Evolutionary conservation across 2,888 invertebrate genomes (phyloP).

Genomic region (Brachycybe producta): DNA sequence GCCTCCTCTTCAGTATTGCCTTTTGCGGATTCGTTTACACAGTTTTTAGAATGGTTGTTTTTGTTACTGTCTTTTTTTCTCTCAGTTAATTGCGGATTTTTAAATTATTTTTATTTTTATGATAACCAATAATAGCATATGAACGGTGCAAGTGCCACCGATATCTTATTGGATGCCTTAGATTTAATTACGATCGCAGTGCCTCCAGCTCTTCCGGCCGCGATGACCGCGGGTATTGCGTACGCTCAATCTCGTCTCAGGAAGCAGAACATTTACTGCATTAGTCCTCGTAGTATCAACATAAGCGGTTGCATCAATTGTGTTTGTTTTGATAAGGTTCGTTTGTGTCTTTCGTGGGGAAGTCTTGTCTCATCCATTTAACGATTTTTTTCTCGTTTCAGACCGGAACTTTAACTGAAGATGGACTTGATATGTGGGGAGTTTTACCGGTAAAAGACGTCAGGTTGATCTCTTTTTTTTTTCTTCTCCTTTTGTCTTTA

Average conservation of each 20-base stretch:
- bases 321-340: conserved; percentile 78
- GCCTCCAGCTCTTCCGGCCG: conserved; percentile 81
- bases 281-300: conserved; percentile 62
- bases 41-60: conserved; percentile 18
- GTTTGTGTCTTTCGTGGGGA: not conserved
- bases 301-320: conserved; percentile 65
- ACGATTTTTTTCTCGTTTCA: conserved; percentile 34
- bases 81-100: not conserved
- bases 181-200: conserved; percentile 88
- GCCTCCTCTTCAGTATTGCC: conserved; percentile 55
- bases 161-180: conserved; percentile 60
- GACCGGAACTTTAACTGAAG: conserved; percentile 83
- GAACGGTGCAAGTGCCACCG: conserved; percentile 30
- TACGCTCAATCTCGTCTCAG: conserved; percentile 60
- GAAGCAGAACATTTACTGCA: conserved; percentile 56
- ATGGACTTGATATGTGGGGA: conserved; percentile 74
- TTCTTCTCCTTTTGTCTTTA: too few relatives aligned
- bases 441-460: conserved; percentile 38
- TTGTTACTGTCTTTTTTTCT: not conserved
- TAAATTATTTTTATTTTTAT: not conserved
- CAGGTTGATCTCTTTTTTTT: too few relatives aligned
- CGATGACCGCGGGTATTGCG: conserved; percentile 68
- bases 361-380: not conserved
- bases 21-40: conserved; percentile 39
- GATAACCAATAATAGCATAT: conserved; percentile 6